Conservation (phyloP, 1,140 invertebrate species). For the Drosophila grimshawi region DNA sequence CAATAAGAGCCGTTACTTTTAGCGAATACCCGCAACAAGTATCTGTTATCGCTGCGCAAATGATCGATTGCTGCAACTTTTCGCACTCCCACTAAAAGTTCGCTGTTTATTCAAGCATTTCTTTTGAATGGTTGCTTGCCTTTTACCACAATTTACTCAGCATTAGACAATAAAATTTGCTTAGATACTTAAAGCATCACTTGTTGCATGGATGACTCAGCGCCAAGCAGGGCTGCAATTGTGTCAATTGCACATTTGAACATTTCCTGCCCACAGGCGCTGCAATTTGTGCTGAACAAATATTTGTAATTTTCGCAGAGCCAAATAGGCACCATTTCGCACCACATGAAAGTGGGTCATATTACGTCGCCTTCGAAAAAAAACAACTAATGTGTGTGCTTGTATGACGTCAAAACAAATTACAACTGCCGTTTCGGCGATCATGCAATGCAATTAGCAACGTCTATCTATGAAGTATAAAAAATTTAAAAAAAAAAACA, state of each 20-base stretch:
- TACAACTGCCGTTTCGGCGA: constrained; percentile 60
- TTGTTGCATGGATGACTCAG: constrained; percentile 57
- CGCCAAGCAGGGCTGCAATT: constrained; percentile 12
- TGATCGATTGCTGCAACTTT: constrained; percentile 29
- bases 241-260: constrained; percentile 67
- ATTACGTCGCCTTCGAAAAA: constrained; percentile 75
- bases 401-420: constrained; percentile 51
- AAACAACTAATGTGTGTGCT: constrained; percentile 35
- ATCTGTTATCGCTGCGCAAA: constrained; percentile 19
- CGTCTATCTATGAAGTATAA: constrained; percentile 53
- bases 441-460: constrained; percentile 77
- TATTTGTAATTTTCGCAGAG: constrained; percentile 62
- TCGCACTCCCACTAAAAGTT: constrained; percentile 6
- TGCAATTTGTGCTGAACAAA: constrained; percentile 69
- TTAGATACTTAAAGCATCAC: constrained; percentile 40
- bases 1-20: constrained; percentile 29
- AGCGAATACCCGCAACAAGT: constrained; percentile 8
- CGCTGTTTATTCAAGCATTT: constrained; percentile 13
- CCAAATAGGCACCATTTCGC: constrained; percentile 58
- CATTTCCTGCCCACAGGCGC: constrained; percentile 59
- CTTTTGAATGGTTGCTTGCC: constrained; percentile 28
- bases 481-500: constrained; percentile 52
- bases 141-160: constrained; percentile 30
- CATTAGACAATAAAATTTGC: constrained; percentile 49
- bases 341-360: constrained; percentile 71